Evolutionary conservation across 2,888 invertebrate genomes (phyloP).

Genomic region (Cantharis nigra): DNA sequence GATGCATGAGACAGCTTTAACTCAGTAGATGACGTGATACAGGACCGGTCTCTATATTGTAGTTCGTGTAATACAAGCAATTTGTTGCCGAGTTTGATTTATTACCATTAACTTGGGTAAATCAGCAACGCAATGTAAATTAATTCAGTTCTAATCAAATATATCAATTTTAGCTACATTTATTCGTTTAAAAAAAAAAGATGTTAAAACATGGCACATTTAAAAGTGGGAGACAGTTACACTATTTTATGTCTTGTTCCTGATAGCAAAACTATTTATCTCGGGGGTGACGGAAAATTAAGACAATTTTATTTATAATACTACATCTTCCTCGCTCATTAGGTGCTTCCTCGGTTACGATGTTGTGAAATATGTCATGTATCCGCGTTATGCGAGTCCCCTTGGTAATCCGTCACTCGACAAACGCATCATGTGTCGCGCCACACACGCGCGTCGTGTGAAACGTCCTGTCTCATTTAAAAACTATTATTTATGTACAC

Average conservation of each 20-base stretch:
- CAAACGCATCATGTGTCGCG: conserved; percentile 54
- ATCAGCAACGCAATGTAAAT: conserved; percentile 10
- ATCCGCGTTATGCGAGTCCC: conserved; percentile 42
- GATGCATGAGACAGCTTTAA: conserved; percentile 47
- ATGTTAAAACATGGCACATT: not conserved
- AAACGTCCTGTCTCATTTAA: conserved; percentile 61
- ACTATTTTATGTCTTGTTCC: not conserved
- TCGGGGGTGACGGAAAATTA: conserved; percentile 4
- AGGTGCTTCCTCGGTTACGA: conserved; percentile 54
- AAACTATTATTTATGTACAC: conserved; percentile 60
- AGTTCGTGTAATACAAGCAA: conserved; percentile 19
- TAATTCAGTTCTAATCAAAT: not conserved
- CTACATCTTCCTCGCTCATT: conserved; percentile 46
- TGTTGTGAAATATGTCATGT: conserved; percentile 57
- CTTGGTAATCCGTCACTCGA: conserved; percentile 57
- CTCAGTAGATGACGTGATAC: conserved; percentile 46
- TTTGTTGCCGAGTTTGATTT: conserved; percentile 29
- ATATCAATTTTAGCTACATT: not conserved
- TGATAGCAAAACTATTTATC: not conserved
- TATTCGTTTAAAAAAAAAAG: not conserved
- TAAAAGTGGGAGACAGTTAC: not conserved
- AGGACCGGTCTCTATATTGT: conserved; percentile 26
- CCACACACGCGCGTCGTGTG: conserved; percentile 56
- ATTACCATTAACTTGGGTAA: conserved; percentile 12
- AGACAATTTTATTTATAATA: conserved; percentile 13